Percentiles rank a stretch among this genome's conserved stretches.
phyloP scores from a whole-genome alignment of 1,140 invertebrate species.

The Neodiprion fabricii region DNA sequence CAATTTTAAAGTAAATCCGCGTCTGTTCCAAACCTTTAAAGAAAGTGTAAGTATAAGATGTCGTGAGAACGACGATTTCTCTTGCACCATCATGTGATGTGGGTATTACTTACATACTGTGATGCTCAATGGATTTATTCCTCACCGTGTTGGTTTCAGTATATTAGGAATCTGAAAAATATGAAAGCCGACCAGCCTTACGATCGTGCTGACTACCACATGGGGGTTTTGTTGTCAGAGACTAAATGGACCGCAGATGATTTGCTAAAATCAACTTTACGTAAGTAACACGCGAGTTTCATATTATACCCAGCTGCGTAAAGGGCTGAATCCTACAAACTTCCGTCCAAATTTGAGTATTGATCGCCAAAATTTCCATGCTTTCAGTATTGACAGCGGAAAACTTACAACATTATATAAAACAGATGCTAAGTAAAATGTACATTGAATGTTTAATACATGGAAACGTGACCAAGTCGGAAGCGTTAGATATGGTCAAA shows the following conservation, averaged over 20 bases:
- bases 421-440: constrained; percentile 76
- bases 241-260: constrained; percentile 89
- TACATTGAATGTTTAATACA: constrained; percentile 87
- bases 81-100: constrained; percentile 15
- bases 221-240: constrained; percentile 83
- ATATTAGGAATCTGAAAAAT: constrained; percentile 79
- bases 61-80: background rate
- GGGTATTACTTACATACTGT: too few species aligned
- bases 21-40: constrained; percentile 90
- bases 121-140: too few species aligned
- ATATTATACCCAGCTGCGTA: constrained; percentile 3
- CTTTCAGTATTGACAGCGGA: constrained; percentile 76
- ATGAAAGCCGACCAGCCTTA: constrained; percentile 92
- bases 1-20: constrained; percentile 81
- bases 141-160: constrained; percentile 58
- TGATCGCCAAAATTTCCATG: constrained; percentile 7
- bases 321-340: background rate
- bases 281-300: constrained; percentile 60
- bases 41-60: constrained; percentile 70
- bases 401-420: constrained; percentile 76
- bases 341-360: background rate
- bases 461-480: constrained; percentile 77
- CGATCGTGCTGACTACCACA: constrained; percentile 91
- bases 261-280: constrained; percentile 76
- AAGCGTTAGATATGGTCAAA: constrained; percentile 72